These are phyloP conservation scores for Trachurus trachurus DNA, from an alignment of 2,797 vertebrate genomes.

Conservation along the genomic window DNA sequence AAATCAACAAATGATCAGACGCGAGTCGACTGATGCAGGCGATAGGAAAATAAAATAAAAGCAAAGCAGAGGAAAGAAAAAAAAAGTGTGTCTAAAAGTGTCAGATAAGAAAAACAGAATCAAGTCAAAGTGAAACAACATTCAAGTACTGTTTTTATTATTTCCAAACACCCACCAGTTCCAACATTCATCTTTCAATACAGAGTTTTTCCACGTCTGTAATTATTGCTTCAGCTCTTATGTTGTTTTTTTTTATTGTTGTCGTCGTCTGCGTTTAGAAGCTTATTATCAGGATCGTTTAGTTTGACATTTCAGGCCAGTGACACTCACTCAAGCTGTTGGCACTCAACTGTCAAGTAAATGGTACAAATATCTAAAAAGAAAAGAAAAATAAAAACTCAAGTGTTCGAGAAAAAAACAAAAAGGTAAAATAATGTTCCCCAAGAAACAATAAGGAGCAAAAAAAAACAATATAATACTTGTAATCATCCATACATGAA, in stretches of 20 bases:
- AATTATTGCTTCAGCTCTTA: slow-evolving; percentile 69
- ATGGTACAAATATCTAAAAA: slow-evolving; percentile 59
- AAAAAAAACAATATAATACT: slow-evolving; percentile 71
- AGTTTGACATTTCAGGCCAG: slow-evolving; percentile 53
- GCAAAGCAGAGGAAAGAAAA: background rate
- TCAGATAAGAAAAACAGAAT: slow-evolving; percentile 5
- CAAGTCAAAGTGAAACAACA: slow-evolving; percentile 35
- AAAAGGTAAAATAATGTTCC: slow-evolving; percentile 53
- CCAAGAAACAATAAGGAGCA: slow-evolving; percentile 47
- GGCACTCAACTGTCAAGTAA: slow-evolving; percentile 66
- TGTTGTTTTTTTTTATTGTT: background rate
- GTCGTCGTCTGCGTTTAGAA: slow-evolving; percentile 37
- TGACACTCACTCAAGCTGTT: slow-evolving; percentile 45
- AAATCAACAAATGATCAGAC: background rate
- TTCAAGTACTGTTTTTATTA: slow-evolving; percentile 77
- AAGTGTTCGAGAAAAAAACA: slow-evolving; percentile 46
- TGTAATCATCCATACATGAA: slow-evolving; percentile 56
- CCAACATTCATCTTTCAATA: slow-evolving; percentile 55
- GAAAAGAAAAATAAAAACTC: slow-evolving; percentile 54
- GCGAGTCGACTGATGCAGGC: background rate
- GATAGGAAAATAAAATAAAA: background rate
- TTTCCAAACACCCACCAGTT: slow-evolving; percentile 59
- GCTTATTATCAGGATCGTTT: slow-evolving; percentile 57
- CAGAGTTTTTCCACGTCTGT: slow-evolving; percentile 50
- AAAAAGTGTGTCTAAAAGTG: background rate